Base-by-base conservation (phyloP, 2,888 invertebrate genomes). In the Allolobophora icterica region DNA sequence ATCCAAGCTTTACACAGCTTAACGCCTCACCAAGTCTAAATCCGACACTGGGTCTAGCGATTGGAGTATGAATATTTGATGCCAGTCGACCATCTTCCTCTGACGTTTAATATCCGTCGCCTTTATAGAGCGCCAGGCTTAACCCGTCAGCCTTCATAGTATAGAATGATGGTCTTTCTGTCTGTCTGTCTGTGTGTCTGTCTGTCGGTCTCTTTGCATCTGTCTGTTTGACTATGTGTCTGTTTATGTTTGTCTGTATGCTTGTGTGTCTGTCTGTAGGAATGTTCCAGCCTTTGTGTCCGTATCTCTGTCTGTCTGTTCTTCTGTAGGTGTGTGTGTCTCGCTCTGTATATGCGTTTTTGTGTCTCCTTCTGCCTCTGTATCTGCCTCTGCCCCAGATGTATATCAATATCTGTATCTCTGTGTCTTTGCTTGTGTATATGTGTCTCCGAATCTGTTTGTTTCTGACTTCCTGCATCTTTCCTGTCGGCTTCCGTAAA, bases 81-180 rank as follows among this genome's bases (percentile, higher is more conserved):
- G n/a, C 13, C 11, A n/a, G 71, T 71, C 52, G 24, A 11, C 24
- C 17, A 24, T 52, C 24, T 52, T 52, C 6, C 6, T 52, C 71
- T 71, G 71, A 71, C 71, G 71, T 71, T n/a, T 71, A 71, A 71
- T 71, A 71, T 71, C 30, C 71, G 71, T n/a, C 71, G 71, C 71
- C n/a, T 71, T 71, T 30, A 71, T 71, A 71, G 30, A 71, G 71
- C 71, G n/a, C 71, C 71, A 30, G 8, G 8, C 71, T 38, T n/a
- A 71, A 30, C 71, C n/a, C 30, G 5, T 71, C 71, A 71, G n/a
- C 71, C n/a, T 71, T 71, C 71, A 30, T 8, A 52, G n/a, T 52
- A 52, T 24, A n/a, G 30, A n/a, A n/a, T 71, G 0, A n/a, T 71
- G 8, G n/a, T 17, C 6, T n/a, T 30, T 30, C 8, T 71, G 30